A percentile compares a stretch with the other conserved stretches of the same genome.
These are phyloP conservation scores for Aspidoscelis tigris DNA, from an alignment of 2,113 vertebrate species.

Conservation along the genomic window DNA sequence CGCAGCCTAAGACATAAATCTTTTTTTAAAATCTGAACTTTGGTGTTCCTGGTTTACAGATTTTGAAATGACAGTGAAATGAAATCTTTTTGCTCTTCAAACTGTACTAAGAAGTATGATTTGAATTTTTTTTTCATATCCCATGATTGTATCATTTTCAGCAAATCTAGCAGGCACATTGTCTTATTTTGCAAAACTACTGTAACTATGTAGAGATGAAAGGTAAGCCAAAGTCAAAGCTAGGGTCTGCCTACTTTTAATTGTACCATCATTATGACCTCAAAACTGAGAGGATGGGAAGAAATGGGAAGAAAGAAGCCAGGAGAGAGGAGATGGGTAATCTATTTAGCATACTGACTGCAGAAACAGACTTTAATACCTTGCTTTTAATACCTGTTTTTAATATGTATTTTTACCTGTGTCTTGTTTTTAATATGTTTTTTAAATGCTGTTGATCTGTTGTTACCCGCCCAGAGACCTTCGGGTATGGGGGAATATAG, in stretches of 20 bases:
- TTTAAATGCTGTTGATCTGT: no score
- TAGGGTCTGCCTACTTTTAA: constrained; percentile 33
- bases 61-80: constrained; percentile 9
- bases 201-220: constrained; percentile 17
- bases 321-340: constrained; percentile 12
- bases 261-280: constrained; percentile 22
- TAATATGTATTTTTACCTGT: no score
- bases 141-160: constrained; percentile 2
- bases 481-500: no score
- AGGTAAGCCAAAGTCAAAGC: constrained; percentile 4
- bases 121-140: not conserved
- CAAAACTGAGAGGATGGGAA: constrained; percentile 28
- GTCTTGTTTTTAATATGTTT: no score
- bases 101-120: not conserved
- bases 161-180: constrained; percentile 22
- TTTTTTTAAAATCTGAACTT: not conserved
- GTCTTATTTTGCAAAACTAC: not conserved
- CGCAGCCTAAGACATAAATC: no score
- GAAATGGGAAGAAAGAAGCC: constrained; percentile 37
- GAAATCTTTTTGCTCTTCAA: not conserved
- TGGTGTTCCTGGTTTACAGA: not conserved
- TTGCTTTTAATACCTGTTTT: no score
- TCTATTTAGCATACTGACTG: constrained; percentile 38
- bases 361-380: not conserved
- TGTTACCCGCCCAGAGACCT: no score